Percentiles rank a stretch among this genome's conserved stretches.
These are phyloP conservation scores for Tachina grossa DNA, from an alignment of 2,888 invertebrate genomes.

Conservation along the genomic window DNA sequence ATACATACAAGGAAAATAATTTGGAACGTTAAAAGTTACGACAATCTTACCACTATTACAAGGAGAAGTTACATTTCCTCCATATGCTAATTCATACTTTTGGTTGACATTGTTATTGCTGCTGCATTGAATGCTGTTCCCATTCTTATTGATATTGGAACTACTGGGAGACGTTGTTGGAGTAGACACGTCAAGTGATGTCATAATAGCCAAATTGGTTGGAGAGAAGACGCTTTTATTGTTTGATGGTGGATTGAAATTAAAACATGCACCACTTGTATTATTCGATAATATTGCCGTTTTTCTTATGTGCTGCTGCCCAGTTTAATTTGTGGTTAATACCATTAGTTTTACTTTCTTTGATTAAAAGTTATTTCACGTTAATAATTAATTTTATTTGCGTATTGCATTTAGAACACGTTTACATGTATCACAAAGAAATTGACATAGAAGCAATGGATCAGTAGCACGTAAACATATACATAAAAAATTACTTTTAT, in stretches of 20 bases:
- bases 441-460: too few relatives aligned
- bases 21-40: neutral
- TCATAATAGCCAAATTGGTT: conserved; percentile 50
- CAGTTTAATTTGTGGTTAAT: neutral
- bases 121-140: conserved; percentile 42
- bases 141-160: conserved; percentile 16
- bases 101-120: conserved; percentile 35
- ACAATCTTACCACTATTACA: conserved; percentile 52
- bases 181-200: conserved; percentile 51
- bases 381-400: too few relatives aligned
- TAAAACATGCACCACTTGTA: conserved; percentile 10
- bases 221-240: conserved; percentile 25
- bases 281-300: conserved; percentile 26
- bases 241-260: conserved; percentile 4
- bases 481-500: too few relatives aligned
- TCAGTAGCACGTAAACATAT: too few relatives aligned
- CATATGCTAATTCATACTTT: conserved; percentile 46
- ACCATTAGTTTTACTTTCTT: too few relatives aligned
- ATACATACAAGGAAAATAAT: too few relatives aligned
- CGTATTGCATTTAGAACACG: neutral
- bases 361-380: too few relatives aligned
- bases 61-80: conserved; percentile 52
- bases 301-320: conserved; percentile 48
- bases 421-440: too few relatives aligned
- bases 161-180: conserved; percentile 37